A percentile compares a stretch with the other conserved stretches of the same genome.
These are phyloP conservation scores for Telmatochromis sp. DNA, from an alignment of 2,113 vertebrate species.

Conservation along the genomic window DNA sequence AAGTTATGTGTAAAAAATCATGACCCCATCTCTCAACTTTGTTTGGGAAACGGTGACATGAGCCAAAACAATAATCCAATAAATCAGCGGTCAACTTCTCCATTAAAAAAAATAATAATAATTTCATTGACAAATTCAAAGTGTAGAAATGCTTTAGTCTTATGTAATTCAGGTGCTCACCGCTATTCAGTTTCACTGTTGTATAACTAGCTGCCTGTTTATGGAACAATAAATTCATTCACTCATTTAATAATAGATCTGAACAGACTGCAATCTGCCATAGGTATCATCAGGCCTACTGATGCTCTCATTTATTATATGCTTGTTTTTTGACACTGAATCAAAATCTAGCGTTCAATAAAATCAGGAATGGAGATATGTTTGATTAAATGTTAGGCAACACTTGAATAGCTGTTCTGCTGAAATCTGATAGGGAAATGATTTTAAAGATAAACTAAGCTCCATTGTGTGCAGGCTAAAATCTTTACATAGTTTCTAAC, in stretches of 20 bases:
- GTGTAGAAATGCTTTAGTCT: not conserved
- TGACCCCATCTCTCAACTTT: not conserved
- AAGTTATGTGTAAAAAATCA: not conserved
- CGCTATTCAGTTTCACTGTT: not conserved
- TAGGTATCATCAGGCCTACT: not conserved
- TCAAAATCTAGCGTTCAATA: not conserved
- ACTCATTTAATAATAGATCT: not conserved
- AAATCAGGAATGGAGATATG: not conserved
- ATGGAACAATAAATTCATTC: accelerated
- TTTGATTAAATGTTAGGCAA: not conserved
- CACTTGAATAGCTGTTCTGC: not conserved
- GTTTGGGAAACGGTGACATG: not conserved
- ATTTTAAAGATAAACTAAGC: not conserved
- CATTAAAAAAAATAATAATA: accelerated
- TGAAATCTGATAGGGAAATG: not conserved
- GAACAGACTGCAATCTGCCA: not conserved
- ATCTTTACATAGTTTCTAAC: not conserved
- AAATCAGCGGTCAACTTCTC: not conserved
- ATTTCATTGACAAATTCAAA: not conserved
- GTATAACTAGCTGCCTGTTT: not conserved
- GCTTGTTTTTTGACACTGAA: not conserved
- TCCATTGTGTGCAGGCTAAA: not conserved
- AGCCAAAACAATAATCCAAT: accelerated
- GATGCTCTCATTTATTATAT: not conserved
- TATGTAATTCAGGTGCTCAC: not conserved